A percentile compares a stretch with the other conserved stretches of the same genome.
These are phyloP conservation scores for Ochropleura leucogaster DNA, from an alignment of 2,888 invertebrate species.

Conservation along the genomic window DNA sequence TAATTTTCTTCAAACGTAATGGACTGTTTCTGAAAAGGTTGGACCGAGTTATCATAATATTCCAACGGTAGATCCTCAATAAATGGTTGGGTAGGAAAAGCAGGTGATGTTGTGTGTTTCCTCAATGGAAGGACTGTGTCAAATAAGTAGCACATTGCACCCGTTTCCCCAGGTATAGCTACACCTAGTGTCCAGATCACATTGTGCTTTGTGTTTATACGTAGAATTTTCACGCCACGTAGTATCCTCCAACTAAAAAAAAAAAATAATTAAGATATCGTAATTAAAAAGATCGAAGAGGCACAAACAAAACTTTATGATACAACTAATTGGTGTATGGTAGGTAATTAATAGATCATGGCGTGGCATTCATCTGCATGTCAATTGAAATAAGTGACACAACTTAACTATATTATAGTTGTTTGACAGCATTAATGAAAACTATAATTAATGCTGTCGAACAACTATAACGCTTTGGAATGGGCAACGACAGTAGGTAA, in stretches of 20 bases:
- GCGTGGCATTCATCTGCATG: not conserved
- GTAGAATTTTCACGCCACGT: constrained; percentile 94
- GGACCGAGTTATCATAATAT: constrained; percentile 94
- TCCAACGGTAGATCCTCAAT: constrained; percentile 92
- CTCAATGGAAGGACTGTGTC: constrained; percentile 94
- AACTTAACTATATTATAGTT: too few species aligned
- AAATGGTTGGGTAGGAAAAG: constrained; percentile 95
- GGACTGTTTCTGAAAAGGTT: constrained; percentile 93
- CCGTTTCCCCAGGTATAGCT: constrained; percentile 95
- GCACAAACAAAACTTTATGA: not conserved
- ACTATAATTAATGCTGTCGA: too few species aligned
- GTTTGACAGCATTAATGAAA: too few species aligned
- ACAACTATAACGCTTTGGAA: too few species aligned
- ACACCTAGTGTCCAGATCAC: constrained; percentile 96
- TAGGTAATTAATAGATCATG: not conserved
- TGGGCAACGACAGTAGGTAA: too few species aligned
- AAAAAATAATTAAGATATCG: constrained; percentile 1
- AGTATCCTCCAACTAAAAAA: constrained; percentile 89
- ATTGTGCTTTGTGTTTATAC: constrained; percentile 98
- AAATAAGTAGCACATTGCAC: constrained; percentile 94
- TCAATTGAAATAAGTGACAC: not conserved
- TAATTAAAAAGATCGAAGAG: not conserved
- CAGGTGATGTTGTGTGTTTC: constrained; percentile 91
- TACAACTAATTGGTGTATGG: not conserved
- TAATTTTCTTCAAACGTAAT: constrained; percentile 91